A percentile compares a stretch with the other conserved stretches of the same genome.
Conservation (phyloP, 2,888 invertebrate genomes). For the Ophion costatus region DNA sequence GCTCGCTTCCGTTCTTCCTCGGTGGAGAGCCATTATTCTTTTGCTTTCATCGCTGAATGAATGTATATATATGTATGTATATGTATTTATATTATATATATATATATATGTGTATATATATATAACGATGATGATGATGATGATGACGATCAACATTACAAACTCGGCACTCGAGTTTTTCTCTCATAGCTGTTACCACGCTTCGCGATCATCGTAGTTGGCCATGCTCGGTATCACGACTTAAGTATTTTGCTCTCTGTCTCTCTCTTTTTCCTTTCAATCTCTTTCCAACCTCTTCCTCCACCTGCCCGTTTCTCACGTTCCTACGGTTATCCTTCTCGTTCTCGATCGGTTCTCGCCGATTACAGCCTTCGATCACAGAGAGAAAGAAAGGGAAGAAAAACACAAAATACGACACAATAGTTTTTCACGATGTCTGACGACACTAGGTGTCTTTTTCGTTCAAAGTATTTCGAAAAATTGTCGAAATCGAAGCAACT, state of each 20-base stretch:
- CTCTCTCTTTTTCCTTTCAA: not conserved
- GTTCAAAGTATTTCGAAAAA: too few relatives aligned
- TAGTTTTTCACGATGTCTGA: too few relatives aligned
- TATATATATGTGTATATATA: not conserved
- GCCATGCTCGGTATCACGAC: constrained; percentile 81
- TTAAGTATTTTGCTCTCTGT: constrained; percentile 73
- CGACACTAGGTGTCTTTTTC: too few relatives aligned
- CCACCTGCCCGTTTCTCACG: not conserved
- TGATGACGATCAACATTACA: constrained; percentile 4
- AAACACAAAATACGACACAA: too few relatives aligned
- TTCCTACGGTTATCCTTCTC: not conserved
- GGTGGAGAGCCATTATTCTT: not conserved
- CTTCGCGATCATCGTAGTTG: constrained; percentile 82
- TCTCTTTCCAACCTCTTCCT: constrained; percentile 16
- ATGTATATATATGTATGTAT: not conserved
- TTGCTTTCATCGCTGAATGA: constrained; percentile 17
- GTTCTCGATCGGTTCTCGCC: constrained; percentile 4
- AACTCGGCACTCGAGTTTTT: constrained; percentile 30
- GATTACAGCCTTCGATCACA: too few relatives aligned
- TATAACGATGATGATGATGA: not conserved
- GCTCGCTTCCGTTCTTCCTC: not conserved
- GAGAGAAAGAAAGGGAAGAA: not conserved
- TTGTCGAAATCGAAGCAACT: too few relatives aligned
- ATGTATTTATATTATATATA: not conserved
- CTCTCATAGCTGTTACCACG: constrained; percentile 82